Percentiles rank a stretch among this genome's conserved stretches.
These are phyloP conservation scores for Trichechus manatus DNA, from an alignment of 2,113 vertebrate genomes.

Conservation along the genomic window DNA sequence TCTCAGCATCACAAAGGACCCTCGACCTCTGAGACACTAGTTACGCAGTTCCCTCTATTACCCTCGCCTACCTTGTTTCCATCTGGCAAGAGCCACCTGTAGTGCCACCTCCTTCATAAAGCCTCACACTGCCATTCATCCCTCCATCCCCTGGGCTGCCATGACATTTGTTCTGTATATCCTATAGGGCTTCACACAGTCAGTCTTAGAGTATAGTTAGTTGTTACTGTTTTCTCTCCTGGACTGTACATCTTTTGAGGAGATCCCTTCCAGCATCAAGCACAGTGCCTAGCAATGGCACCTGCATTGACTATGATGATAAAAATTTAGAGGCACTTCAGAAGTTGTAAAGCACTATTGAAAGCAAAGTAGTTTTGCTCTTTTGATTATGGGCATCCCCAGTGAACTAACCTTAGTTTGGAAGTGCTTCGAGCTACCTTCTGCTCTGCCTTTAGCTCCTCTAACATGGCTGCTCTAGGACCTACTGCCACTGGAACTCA, in stretches of 20 bases:
- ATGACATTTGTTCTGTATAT: background rate
- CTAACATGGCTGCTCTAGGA: background rate
- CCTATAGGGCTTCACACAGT: background rate
- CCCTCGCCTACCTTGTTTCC: background rate
- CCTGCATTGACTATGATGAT: background rate
- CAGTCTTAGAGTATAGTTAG: background rate
- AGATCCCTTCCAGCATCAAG: background rate
- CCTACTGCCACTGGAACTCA: background rate
- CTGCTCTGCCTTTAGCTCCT: background rate
- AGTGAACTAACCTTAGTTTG: background rate
- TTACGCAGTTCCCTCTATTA: background rate
- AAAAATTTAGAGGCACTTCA: background rate
- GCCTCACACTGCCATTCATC: background rate
- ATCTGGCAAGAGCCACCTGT: background rate
- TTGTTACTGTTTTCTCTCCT: background rate
- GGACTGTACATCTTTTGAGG: constrained; percentile 52
- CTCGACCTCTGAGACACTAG: background rate
- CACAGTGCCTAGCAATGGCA: background rate
- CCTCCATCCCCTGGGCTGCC: background rate
- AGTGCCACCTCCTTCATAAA: background rate
- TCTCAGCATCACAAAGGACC: background rate
- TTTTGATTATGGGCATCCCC: background rate
- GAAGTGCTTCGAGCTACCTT: background rate
- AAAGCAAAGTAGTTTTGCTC: constrained; percentile 39
- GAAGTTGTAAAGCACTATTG: background rate